Conservation (phyloP, 2,113 vertebrate species). For the Dasyornis broadbenti region DNA sequence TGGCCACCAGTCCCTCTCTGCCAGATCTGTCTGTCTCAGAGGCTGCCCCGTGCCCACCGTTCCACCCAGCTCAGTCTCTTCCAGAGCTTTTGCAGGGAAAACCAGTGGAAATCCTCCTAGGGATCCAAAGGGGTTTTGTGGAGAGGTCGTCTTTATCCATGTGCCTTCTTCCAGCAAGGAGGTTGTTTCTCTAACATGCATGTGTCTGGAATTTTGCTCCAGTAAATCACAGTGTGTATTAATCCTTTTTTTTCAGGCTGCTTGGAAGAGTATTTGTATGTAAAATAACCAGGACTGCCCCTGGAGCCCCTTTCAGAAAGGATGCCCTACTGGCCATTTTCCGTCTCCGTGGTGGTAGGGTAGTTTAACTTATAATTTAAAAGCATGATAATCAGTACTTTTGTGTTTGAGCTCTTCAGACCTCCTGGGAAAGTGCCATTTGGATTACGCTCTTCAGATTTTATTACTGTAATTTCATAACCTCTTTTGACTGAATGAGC, state of each 20-base stretch:
- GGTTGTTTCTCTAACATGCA: accelerated
- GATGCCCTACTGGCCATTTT: background rate
- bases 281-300: background rate
- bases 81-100: background rate
- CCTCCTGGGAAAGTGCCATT: background rate
- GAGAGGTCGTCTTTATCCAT: background rate
- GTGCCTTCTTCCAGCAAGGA: background rate
- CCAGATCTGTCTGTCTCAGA: background rate
- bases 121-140: accelerated
- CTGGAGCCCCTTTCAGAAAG: background rate
- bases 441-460: background rate
- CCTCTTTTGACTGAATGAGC: background rate
- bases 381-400: background rate
- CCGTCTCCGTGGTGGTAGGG: background rate
- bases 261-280: background rate
- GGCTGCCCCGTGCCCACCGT: accelerated
- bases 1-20: background rate
- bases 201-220: background rate
- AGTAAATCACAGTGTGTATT: background rate
- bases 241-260: background rate
- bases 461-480: background rate
- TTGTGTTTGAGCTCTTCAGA: background rate
- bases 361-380: background rate
- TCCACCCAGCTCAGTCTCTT: background rate
- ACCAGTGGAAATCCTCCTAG: background rate